Evolutionary conservation across 2,888 invertebrate species (phyloP).

Genomic region (Zygothrica quintamaculata): DNA sequence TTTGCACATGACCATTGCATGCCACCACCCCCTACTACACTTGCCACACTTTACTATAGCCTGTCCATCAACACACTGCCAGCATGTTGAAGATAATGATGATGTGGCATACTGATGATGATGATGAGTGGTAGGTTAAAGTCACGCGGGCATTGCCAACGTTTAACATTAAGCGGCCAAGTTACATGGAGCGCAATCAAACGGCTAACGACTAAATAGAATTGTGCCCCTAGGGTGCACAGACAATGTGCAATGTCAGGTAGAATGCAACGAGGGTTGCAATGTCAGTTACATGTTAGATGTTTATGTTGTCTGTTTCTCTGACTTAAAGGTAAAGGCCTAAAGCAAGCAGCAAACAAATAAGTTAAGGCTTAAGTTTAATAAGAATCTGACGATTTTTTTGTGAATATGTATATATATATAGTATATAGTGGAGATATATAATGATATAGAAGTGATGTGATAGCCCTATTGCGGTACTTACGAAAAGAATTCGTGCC

Average conservation of each 20-base stretch:
- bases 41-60: not conserved
- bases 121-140: conserved; percentile 47
- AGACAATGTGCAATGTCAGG: conserved; percentile 29
- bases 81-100: conserved; percentile 56
- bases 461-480: conserved; percentile 53
- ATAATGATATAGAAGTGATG: no score
- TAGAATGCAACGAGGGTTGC: conserved; percentile 24
- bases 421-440: no score
- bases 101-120: no score
- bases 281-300: not conserved
- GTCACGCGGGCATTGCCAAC: conserved; percentile 67
- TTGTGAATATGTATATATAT: no score
- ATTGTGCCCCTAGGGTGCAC: conserved; percentile 46
- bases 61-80: not conserved
- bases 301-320: no score
- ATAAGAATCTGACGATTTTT: not conserved
- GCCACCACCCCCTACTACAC: not conserved
- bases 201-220: conserved; percentile 77
- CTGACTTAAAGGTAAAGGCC: no score
- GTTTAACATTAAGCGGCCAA: conserved; percentile 76
- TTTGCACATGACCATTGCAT: conserved; percentile 47
- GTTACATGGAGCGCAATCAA: conserved; percentile 76
- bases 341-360: not conserved
- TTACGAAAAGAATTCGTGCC: conserved; percentile 84
- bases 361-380: not conserved